Conservation (phyloP, 92 coral and sea anemone species). For the Porites lobata region DNA sequence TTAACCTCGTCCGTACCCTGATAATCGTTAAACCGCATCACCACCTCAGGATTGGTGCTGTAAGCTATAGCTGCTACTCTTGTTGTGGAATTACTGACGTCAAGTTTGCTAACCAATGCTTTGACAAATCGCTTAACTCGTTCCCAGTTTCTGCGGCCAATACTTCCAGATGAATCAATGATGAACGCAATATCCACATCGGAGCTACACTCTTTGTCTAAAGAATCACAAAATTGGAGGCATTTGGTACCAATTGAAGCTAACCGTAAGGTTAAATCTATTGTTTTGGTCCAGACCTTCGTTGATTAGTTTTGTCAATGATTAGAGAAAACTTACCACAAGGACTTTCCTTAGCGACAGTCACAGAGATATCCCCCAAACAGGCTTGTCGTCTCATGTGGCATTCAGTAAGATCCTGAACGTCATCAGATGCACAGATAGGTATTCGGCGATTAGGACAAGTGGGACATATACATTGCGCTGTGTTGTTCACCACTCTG, state of each 20-base stretch:
- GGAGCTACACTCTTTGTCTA: slow-evolving; percentile 60
- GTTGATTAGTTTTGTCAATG: not conserved
- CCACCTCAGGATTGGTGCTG: slow-evolving; percentile 69
- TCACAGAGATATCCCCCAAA: not conserved
- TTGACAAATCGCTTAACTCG: slow-evolving; percentile 65
- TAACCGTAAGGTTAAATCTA: too few relatives aligned
- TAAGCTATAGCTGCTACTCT: slow-evolving; percentile 72
- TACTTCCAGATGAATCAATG: slow-evolving; percentile 83
- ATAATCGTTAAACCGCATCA: slow-evolving; percentile 51
- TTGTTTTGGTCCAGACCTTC: too few relatives aligned
- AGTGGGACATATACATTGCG: slow-evolving; percentile 37
- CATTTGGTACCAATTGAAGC: too few relatives aligned
- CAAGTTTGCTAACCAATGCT: slow-evolving; percentile 59
- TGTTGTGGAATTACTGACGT: slow-evolving; percentile 63
- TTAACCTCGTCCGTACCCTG: slow-evolving; percentile 48
- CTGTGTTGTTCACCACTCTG: slow-evolving; percentile 10
- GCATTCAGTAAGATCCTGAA: slow-evolving; percentile 44
- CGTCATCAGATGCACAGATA: slow-evolving; percentile 48
- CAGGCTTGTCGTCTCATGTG: slow-evolving; percentile 37
- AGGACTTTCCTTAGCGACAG: slow-evolving; percentile 23
- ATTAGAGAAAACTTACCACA: slow-evolving; percentile 20
- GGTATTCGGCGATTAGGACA: slow-evolving; percentile 18
- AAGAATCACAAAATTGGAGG: too few relatives aligned
- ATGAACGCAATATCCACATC: slow-evolving; percentile 73
- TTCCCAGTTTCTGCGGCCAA: slow-evolving; percentile 74